A percentile compares a stretch with the other conserved stretches of the same genome.
These are phyloP conservation scores for Crocuta crocuta DNA, from an alignment of 2,113 vertebrate species.

Conservation along the genomic window DNA sequence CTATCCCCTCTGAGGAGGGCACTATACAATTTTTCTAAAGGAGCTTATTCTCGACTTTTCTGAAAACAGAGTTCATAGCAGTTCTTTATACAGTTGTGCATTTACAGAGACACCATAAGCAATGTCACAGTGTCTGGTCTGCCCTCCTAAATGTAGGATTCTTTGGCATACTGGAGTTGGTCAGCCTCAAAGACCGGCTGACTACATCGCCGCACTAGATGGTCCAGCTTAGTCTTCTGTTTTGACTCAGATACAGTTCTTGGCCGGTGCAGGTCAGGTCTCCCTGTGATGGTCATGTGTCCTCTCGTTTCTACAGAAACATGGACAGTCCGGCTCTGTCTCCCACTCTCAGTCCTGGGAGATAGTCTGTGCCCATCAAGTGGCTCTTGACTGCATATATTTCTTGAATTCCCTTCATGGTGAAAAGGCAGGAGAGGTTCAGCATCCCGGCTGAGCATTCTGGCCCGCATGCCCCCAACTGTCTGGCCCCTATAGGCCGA, in stretches of 20 bases:
- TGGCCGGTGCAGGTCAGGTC: constrained; percentile 82
- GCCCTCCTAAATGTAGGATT: constrained; percentile 94
- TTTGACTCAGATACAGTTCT: constrained; percentile 91
- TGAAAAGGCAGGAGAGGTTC: not conserved
- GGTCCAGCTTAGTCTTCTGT: constrained; percentile 82
- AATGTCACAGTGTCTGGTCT: not conserved
- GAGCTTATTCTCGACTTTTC: constrained; percentile 79
- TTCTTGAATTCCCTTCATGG: not conserved
- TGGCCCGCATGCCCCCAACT: constrained; percentile 87
- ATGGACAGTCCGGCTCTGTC: constrained; percentile 46
- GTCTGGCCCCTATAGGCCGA: constrained; percentile 86
- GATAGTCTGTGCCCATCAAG: constrained; percentile 14
- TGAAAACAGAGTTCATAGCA: constrained; percentile 48
- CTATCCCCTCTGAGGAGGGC: constrained; percentile 16
- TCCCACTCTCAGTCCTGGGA: constrained; percentile 20
- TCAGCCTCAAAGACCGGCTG: constrained; percentile 92
- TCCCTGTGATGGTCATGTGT: constrained; percentile 55
- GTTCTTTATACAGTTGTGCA: not conserved
- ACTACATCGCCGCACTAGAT: constrained; percentile 87
- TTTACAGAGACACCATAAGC: constrained; percentile 56
- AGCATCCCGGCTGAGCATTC: constrained; percentile 79
- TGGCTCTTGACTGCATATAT: constrained; percentile 4
- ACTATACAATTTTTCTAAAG: not conserved
- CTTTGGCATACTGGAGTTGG: constrained; percentile 91
- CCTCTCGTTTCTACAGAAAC: constrained; percentile 44